These are phyloP conservation scores for Oceanites oceanicus DNA, from an alignment of 2,113 vertebrate genomes.

Conservation along the genomic window DNA sequence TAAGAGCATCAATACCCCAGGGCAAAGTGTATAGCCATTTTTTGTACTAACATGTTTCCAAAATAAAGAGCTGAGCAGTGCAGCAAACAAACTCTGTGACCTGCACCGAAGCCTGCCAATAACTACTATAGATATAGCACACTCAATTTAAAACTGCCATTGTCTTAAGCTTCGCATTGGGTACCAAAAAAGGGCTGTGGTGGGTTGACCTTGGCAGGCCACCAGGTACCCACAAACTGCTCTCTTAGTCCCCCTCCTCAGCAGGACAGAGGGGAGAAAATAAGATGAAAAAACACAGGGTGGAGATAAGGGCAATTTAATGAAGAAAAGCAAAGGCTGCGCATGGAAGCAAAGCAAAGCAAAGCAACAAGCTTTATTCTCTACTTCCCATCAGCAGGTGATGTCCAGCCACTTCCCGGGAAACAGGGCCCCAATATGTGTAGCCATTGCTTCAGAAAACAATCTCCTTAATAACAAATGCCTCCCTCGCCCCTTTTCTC, in stretches of 20 bases:
- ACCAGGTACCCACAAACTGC: background rate
- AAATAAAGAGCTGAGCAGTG: background rate
- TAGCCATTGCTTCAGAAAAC: background rate
- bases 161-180: background rate
- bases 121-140: background rate
- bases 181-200: background rate
- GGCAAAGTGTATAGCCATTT: background rate
- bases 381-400: background rate
- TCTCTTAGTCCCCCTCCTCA: background rate
- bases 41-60: background rate
- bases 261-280: background rate
- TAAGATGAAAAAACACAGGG: background rate
- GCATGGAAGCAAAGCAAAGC: background rate
- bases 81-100: background rate
- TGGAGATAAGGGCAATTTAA: background rate
- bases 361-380: background rate
- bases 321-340: background rate
- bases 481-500: accelerated
- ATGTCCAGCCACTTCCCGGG: background rate
- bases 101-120: background rate
- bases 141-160: background rate
- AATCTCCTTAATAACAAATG: background rate
- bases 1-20: background rate
- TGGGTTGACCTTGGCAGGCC: background rate
- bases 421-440: background rate